Evolutionary conservation across 2,113 vertebrate genomes (phyloP).

Genomic region (Daubentonia madagascariensis): DNA sequence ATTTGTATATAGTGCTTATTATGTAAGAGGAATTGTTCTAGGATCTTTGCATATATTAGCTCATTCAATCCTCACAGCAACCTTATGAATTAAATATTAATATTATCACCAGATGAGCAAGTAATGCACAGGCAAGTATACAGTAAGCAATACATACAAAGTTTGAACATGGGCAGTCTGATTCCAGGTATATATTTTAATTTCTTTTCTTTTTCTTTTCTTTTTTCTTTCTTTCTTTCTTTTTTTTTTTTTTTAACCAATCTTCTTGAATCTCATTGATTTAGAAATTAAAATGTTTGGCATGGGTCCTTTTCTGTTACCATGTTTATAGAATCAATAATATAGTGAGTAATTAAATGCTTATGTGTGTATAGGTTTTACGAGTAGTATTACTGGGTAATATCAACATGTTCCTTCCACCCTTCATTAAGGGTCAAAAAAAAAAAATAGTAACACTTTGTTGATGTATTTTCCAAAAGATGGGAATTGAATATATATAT

Average conservation of each 20-base stretch:
- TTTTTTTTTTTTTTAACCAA: neutral
- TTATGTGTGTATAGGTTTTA: neutral
- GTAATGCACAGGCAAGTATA: neutral
- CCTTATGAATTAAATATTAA: constrained; percentile 1
- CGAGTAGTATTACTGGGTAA: neutral
- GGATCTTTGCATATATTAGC: neutral
- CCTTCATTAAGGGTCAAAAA: neutral
- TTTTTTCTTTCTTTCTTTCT: neutral
- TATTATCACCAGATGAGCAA: neutral
- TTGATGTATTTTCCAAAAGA: neutral
- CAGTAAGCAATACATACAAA: neutral
- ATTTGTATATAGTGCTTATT: neutral
- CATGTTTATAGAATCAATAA: neutral
- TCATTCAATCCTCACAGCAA: neutral
- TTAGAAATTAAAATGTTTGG: neutral
- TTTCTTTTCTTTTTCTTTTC: neutral
- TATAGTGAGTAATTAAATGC: neutral
- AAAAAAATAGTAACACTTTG: neutral
- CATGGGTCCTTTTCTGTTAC: neutral
- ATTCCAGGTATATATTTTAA: neutral
- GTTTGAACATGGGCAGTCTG: neutral
- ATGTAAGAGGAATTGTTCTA: neutral
- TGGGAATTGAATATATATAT: neutral
- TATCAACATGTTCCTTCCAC: neutral
- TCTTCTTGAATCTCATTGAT: neutral